Conservation (phyloP, 2,113 vertebrate genomes). For the cattle (Bos taurus) region DNA sequence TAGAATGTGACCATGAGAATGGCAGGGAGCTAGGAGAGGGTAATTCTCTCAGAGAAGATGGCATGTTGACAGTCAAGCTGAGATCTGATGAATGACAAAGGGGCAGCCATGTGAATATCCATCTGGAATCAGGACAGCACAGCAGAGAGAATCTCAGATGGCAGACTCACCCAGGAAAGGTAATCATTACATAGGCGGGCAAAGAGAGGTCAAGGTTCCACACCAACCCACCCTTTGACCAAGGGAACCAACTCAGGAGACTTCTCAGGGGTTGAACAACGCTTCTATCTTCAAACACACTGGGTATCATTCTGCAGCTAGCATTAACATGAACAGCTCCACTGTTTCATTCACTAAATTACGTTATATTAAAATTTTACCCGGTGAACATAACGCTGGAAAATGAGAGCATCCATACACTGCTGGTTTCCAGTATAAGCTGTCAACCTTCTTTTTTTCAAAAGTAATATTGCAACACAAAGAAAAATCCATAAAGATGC, state of each 20-base stretch:
- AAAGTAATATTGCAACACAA: slow-evolving; percentile 51
- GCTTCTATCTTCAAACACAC: background rate
- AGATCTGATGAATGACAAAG: background rate
- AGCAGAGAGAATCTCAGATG: background rate
- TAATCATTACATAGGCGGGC: background rate
- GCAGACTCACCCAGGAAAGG: background rate
- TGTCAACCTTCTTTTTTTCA: slow-evolving; percentile 24
- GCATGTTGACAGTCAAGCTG: background rate
- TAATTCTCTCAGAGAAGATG: background rate
- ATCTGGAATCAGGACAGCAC: background rate
- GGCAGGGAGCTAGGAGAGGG: background rate
- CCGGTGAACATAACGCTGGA: background rate
- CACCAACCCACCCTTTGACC: background rate
- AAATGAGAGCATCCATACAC: background rate
- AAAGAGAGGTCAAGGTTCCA: background rate
- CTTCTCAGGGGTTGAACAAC: fast-evolving
- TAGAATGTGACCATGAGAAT: fast-evolving
- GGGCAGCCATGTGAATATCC: too few relatives aligned
- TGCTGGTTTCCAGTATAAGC: background rate
- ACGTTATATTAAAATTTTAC: slow-evolving; percentile 51
- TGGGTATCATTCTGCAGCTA: background rate
- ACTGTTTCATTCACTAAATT: slow-evolving; percentile 51
- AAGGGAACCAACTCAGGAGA: background rate
- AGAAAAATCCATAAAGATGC: slow-evolving; percentile 41
- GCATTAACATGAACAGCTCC: background rate